These are phyloP conservation scores for Prionace glauca DNA, from an alignment of 2,797 vertebrate species.

Conservation along the genomic window DNA sequence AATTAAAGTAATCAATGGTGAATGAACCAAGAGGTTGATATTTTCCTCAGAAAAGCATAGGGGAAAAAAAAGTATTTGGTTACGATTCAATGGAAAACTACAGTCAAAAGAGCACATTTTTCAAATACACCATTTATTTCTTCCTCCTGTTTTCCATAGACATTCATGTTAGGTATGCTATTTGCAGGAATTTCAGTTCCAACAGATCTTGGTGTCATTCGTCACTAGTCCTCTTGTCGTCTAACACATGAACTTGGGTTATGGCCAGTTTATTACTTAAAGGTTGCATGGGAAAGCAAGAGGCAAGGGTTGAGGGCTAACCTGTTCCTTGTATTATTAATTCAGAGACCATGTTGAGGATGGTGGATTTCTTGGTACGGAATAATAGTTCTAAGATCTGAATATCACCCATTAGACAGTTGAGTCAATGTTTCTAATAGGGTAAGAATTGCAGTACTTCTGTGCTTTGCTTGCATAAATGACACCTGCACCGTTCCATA, in stretches of 20 bases:
- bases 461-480: neutral
- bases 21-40: neutral
- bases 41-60: neutral
- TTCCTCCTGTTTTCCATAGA: neutral
- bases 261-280: neutral
- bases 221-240: neutral
- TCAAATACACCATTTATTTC: neutral
- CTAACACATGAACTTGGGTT: neutral
- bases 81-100: neutral
- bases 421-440: neutral
- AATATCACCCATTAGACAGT: neutral
- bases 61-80: neutral
- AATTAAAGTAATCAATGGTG: neutral
- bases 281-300: neutral
- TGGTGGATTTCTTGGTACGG: neutral
- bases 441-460: neutral
- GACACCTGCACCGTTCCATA: neutral
- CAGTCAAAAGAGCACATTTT: neutral
- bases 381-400: neutral
- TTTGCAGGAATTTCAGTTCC: neutral
- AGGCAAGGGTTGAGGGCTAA: neutral
- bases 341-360: neutral
- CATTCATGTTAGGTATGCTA: neutral
- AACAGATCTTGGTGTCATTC: no score
- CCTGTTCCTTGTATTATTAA: neutral